Evolutionary conservation across 2,888 invertebrate genomes (phyloP).

Genomic region (Notodonta dromedarius): DNA sequence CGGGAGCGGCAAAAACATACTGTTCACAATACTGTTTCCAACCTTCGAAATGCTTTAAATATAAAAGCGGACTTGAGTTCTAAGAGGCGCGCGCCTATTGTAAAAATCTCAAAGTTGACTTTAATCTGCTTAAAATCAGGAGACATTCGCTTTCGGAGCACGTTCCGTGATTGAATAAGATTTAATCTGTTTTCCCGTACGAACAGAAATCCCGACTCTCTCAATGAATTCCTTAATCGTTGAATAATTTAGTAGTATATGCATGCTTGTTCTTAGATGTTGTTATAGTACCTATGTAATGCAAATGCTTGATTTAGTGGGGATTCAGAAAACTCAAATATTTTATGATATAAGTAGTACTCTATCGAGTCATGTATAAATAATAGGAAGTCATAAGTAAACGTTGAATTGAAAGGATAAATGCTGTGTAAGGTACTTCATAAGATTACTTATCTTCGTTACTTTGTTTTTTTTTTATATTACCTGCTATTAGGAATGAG

Average conservation of each 20-base stretch:
- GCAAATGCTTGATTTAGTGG: neutral
- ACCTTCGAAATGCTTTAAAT: conserved; percentile 50
- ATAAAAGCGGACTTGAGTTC: conserved; percentile 56
- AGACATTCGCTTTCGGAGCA: conserved; percentile 74
- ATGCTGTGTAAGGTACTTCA: too few species aligned
- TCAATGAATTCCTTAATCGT: conserved; percentile 67
- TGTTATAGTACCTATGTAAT: neutral
- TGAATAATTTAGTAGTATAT: conserved; percentile 68
- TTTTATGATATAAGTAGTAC: too few species aligned
- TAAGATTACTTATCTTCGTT: too few species aligned
- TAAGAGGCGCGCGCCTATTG: conserved; percentile 56
- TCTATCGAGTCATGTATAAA: too few species aligned
- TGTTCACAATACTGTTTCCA: conserved; percentile 49
- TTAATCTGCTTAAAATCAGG: conserved; percentile 74
- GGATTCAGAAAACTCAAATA: neutral
- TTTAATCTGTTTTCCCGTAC: conserved; percentile 75
- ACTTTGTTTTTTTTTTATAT: too few species aligned
- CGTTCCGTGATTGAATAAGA: conserved; percentile 74
- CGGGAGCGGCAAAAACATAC: conserved; percentile 51
- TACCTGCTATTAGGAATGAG: too few species aligned
- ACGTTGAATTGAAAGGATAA: too few species aligned
- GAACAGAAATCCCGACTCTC: conserved; percentile 57
- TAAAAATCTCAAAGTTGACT: conserved; percentile 61
- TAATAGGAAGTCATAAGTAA: too few species aligned
- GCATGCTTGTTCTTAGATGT: conserved; percentile 55